These are phyloP conservation scores for Scleropages formosus DNA, from an alignment of 2,797 vertebrate species.

Conservation along the genomic window DNA sequence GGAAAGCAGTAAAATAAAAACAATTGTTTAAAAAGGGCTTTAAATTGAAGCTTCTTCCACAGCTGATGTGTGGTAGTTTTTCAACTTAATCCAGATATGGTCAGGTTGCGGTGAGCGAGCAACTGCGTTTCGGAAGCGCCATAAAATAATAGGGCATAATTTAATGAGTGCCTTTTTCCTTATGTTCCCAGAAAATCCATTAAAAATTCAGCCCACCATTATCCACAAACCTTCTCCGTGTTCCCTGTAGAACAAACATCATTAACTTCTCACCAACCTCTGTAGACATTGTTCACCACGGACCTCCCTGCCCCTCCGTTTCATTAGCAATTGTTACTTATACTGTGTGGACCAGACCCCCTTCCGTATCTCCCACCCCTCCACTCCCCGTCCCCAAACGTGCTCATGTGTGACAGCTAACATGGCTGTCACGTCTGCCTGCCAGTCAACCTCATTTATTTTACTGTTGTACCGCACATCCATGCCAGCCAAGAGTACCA, in stretches of 20 bases:
- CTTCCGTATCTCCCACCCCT: constrained; percentile 30
- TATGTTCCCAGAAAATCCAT: constrained; percentile 2
- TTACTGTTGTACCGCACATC: constrained; percentile 38
- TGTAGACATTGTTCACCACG: not conserved
- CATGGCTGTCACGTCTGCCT: too few relatives aligned
- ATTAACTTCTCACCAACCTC: constrained; percentile 4
- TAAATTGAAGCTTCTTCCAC: too few relatives aligned
- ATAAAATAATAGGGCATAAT: constrained; percentile 16
- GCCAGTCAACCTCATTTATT: constrained; percentile 43
- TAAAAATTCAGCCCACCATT: constrained; percentile 17
- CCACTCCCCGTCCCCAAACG: constrained; percentile 33
- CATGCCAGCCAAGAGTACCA: too few relatives aligned
- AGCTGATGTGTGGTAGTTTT: too few relatives aligned
- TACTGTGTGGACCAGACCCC: constrained; percentile 50
- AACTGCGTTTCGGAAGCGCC: constrained; percentile 41
- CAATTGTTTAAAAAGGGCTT: too few relatives aligned
- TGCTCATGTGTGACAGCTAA: too few relatives aligned
- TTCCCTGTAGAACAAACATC: constrained; percentile 32
- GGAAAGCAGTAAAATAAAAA: too few relatives aligned
- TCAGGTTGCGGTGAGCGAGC: constrained; percentile 39
- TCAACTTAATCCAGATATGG: not conserved
- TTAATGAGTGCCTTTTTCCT: constrained; percentile 32
- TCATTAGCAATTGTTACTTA: constrained; percentile 54
- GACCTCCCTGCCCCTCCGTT: constrained; percentile 45
- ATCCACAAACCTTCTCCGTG: constrained; percentile 18